Percentiles rank a stretch among this genome's conserved stretches.
Evolutionary conservation across 2,113 vertebrate species (phyloP).

Genomic region (Pelodiscus sinensis): DNA sequence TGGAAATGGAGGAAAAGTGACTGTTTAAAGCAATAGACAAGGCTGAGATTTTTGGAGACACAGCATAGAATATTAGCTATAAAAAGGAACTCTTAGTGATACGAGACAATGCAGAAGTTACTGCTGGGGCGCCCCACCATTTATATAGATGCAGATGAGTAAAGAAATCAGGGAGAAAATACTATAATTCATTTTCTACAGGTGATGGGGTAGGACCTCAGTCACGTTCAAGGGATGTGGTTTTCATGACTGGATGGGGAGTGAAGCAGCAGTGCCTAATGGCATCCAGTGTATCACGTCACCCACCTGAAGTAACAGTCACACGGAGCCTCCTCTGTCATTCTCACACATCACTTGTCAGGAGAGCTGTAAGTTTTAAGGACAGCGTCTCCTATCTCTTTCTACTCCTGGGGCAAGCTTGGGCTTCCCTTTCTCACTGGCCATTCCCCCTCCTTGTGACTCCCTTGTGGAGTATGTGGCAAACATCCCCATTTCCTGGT

Average conservation of each 20-base stretch:
- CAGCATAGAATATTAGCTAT: constrained; percentile 18
- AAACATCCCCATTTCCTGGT: background rate
- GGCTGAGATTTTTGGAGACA: constrained; percentile 26
- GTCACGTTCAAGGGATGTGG: rapidly evolving
- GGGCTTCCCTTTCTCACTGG: background rate
- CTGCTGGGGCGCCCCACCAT: background rate
- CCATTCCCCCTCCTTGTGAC: background rate
- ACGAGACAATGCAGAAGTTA: background rate
- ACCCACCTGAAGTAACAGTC: rapidly evolving
- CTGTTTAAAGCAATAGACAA: constrained; percentile 64
- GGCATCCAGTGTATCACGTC: background rate
- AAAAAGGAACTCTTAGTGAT: constrained; percentile 38
- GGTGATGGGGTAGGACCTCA: background rate
- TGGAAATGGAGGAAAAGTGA: constrained; percentile 69
- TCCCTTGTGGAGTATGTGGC: background rate
- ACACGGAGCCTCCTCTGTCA: rapidly evolving
- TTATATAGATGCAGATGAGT: background rate
- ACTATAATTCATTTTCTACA: background rate
- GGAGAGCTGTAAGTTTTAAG: background rate
- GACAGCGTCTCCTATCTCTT: background rate
- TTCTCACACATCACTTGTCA: rapidly evolving
- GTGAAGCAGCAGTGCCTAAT: background rate
- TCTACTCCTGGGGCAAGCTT: background rate
- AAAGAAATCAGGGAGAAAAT: background rate
- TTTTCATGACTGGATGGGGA: background rate